These are phyloP conservation scores for Neria commutata DNA, from an alignment of 2,888 invertebrate species.

Conservation along the genomic window DNA sequence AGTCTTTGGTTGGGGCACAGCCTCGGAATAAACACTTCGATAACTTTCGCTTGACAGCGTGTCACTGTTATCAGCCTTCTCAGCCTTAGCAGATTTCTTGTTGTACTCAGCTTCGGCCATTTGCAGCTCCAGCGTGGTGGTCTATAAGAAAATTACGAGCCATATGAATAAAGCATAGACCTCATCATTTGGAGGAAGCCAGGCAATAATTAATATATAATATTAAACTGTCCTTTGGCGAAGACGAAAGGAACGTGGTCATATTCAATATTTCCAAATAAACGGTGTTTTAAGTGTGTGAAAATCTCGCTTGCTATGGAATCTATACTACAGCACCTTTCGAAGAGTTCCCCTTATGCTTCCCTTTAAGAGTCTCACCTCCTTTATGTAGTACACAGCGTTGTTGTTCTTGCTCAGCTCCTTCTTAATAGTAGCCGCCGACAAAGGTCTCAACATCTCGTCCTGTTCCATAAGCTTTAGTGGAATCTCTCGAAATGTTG, in stretches of 20 bases:
- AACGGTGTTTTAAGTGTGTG: no score
- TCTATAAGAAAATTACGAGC: constrained; percentile 34
- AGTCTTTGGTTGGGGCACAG: background rate
- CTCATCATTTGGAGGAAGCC: no score
- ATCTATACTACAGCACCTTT: no score
- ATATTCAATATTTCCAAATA: no score
- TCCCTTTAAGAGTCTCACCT: constrained; percentile 36
- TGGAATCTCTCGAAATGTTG: constrained; percentile 68
- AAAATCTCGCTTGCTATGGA: no score
- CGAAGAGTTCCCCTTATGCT: background rate
- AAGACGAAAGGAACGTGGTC: no score
- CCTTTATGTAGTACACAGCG: constrained; percentile 52
- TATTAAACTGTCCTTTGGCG: no score
- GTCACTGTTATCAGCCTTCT: constrained; percentile 17
- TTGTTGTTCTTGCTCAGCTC: constrained; percentile 56
- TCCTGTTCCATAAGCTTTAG: constrained; percentile 59
- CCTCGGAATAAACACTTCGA: constrained; percentile 36
- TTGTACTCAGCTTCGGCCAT: constrained; percentile 34
- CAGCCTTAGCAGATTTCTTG: background rate
- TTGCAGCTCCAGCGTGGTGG: constrained; percentile 46
- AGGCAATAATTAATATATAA: no score
- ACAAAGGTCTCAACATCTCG: constrained; percentile 54
- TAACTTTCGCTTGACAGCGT: constrained; percentile 36
- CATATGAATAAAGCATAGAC: no score
- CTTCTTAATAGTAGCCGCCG: constrained; percentile 52